Percentiles rank a stretch among this genome's conserved stretches.
Conservation (phyloP, 2,888 invertebrate species). For the Salticus scenicus region DNA sequence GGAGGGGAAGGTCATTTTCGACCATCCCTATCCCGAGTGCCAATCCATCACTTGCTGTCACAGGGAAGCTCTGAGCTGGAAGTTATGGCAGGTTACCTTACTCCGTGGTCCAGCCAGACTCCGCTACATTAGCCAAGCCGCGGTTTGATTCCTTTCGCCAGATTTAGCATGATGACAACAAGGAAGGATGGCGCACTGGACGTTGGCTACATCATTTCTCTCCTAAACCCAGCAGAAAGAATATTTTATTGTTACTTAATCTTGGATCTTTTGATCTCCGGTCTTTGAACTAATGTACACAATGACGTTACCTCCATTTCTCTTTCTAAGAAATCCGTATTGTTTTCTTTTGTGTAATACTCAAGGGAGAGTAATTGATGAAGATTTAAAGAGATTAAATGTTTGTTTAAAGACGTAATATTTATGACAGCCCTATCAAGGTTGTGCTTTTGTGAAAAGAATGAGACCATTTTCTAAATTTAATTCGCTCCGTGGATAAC, state of each 20-base stretch:
- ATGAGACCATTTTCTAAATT: no score
- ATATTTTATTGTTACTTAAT: constrained; percentile 19
- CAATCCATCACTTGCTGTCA: constrained; percentile 63
- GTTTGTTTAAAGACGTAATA: no score
- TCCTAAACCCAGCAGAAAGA: not conserved
- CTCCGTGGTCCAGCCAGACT: constrained; percentile 34
- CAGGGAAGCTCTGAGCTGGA: constrained; percentile 46
- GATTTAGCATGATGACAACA: constrained; percentile 16
- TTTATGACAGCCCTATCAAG: no score
- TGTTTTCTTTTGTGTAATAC: not conserved
- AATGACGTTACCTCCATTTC: not conserved
- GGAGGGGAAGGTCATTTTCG: not conserved
- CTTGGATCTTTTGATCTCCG: constrained; percentile 5
- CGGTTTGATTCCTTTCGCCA: constrained; percentile 14
- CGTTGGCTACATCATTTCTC: not conserved
- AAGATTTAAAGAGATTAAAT: no score
- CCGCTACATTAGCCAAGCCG: constrained; percentile 58
- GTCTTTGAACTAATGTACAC: not conserved
- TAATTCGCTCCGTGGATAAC: no score
- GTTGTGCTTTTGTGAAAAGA: no score
- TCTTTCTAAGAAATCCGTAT: not conserved
- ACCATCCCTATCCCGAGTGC: constrained; percentile 4
- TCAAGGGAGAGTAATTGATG: no score
- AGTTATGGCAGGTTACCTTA: constrained; percentile 68
- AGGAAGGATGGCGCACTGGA: constrained; percentile 5